These are phyloP conservation scores for Autographa gamma DNA, from an alignment of 2,888 invertebrate species.

Conservation along the genomic window DNA sequence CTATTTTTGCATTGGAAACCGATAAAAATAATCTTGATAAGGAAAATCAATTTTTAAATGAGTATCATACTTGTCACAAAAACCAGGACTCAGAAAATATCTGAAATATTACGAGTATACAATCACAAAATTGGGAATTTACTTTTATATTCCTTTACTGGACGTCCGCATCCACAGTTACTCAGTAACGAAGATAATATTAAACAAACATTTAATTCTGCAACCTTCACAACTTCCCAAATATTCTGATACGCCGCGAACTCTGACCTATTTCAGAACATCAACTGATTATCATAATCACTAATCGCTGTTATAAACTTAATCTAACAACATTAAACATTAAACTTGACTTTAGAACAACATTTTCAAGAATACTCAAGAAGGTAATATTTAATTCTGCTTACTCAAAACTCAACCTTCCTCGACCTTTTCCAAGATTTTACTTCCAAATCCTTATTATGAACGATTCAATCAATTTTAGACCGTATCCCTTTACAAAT, in stretches of 20 bases:
- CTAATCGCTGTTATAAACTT: slow-evolving; percentile 49
- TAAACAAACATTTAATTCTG: slow-evolving; percentile 4
- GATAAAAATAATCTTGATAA: no score
- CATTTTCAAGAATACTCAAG: slow-evolving; percentile 53
- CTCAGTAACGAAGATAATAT: neutral
- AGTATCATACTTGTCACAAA: no score
- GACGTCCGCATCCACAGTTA: neutral
- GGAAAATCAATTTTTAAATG: no score
- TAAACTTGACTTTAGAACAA: slow-evolving; percentile 52
- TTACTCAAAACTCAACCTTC: slow-evolving; percentile 50
- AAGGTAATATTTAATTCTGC: slow-evolving; percentile 57
- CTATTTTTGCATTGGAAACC: no score
- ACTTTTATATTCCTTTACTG: neutral
- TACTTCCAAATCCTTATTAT: slow-evolving; percentile 45
- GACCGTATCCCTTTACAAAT: neutral
- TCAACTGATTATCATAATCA: slow-evolving; percentile 29
- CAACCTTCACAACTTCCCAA: neutral
- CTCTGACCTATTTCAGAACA: slow-evolving; percentile 18
- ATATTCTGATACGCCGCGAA: neutral
- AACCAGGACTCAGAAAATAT: no score
- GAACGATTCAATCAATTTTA: slow-evolving; percentile 1
- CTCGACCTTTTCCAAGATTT: slow-evolving; percentile 53
- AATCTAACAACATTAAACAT: slow-evolving; percentile 47
- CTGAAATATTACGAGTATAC: no score
- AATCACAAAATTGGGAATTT: no score